phyloP scores from a whole-genome alignment of 1,140 invertebrate species.

The Heliconius eleuchia region DNA sequence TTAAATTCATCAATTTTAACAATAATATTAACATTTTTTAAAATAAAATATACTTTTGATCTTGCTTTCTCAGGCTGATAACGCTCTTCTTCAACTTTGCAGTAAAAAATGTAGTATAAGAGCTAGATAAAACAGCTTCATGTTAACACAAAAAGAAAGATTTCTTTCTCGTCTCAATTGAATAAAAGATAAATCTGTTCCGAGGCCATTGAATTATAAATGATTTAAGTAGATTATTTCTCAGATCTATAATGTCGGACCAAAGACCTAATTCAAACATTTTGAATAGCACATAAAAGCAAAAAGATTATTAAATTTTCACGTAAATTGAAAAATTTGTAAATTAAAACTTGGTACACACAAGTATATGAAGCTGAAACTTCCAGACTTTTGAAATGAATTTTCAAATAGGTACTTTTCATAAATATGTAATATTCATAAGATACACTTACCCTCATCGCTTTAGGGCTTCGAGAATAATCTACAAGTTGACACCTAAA shows the following conservation, averaged over 20 bases:
- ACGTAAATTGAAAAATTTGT: neutral
- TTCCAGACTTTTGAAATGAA: neutral
- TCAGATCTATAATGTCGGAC: neutral
- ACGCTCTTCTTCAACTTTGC: too few relatives aligned
- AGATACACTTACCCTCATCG: slow-evolving; percentile 88
- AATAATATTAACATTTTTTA: too few relatives aligned
- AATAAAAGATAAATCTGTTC: neutral
- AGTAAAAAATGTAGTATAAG: too few relatives aligned
- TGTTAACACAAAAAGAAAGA: neutral
- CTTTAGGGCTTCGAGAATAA: slow-evolving; percentile 91
- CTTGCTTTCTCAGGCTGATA: too few relatives aligned
- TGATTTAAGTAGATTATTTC: neutral
- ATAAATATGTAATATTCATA: neutral
- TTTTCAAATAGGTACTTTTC: neutral
- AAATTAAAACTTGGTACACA: neutral
- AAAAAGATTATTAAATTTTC: neutral
- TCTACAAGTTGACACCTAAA: slow-evolving; percentile 97
- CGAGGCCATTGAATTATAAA: neutral
- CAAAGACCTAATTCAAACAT: neutral
- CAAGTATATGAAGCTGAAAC: neutral
- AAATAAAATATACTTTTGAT: too few relatives aligned
- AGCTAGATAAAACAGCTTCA: too few relatives aligned
- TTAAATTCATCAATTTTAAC: too few relatives aligned
- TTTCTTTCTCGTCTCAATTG: neutral
- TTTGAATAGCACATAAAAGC: slow-evolving; percentile 9